Evolutionary conservation across 2,113 vertebrate species (phyloP), one percentile per base, ranked within the genome.

Genomic region (Felis chaus): DNA sequence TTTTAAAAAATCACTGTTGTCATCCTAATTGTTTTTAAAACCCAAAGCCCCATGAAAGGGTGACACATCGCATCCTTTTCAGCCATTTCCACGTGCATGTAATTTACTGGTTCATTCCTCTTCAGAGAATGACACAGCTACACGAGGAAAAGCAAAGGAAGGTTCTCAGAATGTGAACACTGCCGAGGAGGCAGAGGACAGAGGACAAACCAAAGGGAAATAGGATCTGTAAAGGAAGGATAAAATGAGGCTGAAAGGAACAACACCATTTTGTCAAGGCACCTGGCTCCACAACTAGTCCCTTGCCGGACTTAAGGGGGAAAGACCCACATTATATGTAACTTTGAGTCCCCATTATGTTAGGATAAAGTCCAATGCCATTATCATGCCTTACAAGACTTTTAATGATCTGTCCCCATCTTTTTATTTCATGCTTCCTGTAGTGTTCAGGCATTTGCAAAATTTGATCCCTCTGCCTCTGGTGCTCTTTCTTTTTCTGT

Each of bases 11-110:
- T 96, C 45, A 48, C n/a, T 21, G 13, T 88, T 78, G n/a, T 89
- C 63, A 78, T 87, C 41, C 15, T 57, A 81, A 63, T 66, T 81
- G 57, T 81, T 96, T 93, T 61, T 78, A 65, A 93, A 78, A n/a
- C 19, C n/a, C 69, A 83, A 53, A 36, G 4, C 16, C 21, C 53
- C 18, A 55, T 95, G 63, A 50, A 90, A 91, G 12, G 33, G 14
- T 36, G 68, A 14, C 3, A 18, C 36, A 69, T 92, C 71, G 55
- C 66, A 14, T 74, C 36, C 33, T 57, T 61, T 91, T 25, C 80
- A 76, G 39, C 39, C 27, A 90, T 89, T 89, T 57, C 16, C 53
- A 36, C 6, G 7, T 27, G 33, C 36, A 91, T 36, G 45, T 95
- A 80, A 73, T 48, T 89, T 86, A 73, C 63, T 95, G 71, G 36